These are phyloP conservation scores for Xylocampa areola DNA, from an alignment of 2,888 invertebrate species.

Conservation along the genomic window DNA sequence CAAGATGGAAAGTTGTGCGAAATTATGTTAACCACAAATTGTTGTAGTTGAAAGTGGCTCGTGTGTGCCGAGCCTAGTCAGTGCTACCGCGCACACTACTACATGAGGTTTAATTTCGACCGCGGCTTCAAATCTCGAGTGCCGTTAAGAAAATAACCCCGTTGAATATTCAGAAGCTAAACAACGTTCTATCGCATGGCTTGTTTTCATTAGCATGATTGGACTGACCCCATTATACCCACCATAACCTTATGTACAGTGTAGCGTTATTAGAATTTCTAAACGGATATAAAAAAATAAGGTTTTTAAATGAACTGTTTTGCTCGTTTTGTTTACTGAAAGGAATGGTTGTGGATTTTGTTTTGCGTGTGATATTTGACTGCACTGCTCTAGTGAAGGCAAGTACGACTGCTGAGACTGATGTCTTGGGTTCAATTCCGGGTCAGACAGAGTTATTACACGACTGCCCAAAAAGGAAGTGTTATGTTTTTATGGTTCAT, in stretches of 20 bases:
- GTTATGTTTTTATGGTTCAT: no score
- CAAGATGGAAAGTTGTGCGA: no score
- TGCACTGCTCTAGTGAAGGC: no score
- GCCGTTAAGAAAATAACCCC: constrained; percentile 84
- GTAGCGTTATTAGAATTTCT: constrained; percentile 61
- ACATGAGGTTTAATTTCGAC: constrained; percentile 72
- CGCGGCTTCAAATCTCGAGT: constrained; percentile 76
- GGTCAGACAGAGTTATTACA: no score
- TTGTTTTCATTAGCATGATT: constrained; percentile 89
- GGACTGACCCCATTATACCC: constrained; percentile 82
- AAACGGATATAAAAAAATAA: constrained; percentile 56
- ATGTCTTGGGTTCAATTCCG: no score
- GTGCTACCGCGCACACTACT: constrained; percentile 46
- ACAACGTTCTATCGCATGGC: constrained; percentile 80
- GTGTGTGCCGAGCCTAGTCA: no score
- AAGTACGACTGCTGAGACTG: no score
- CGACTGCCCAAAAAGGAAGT: no score
- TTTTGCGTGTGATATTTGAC: not conserved
- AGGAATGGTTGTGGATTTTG: not conserved
- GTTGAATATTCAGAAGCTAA: constrained; percentile 84
- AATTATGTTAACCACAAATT: no score
- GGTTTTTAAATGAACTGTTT: constrained; percentile 38
- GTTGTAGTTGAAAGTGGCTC: no score
- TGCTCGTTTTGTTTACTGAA: constrained; percentile 18
- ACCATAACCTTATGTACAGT: constrained; percentile 61